phyloP scores from a whole-genome alignment of 1,140 invertebrate species.

The Drosophila pectinifera region DNA sequence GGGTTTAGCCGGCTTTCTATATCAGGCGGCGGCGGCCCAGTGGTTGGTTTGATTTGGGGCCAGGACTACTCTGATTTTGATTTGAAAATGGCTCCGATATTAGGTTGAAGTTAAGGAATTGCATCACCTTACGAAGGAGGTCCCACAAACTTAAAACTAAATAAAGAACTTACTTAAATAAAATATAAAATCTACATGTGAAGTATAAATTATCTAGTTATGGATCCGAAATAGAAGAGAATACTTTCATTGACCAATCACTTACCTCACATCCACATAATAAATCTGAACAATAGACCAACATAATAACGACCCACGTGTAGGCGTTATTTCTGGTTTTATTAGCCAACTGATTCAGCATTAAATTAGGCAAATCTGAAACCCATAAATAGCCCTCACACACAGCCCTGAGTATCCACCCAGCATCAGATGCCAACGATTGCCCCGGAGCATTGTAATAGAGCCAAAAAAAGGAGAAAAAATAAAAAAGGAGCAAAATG shows the following conservation, averaged over 20 bases:
- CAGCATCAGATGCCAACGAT: constrained; percentile 12
- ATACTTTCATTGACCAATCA: background rate
- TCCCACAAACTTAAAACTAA: no score
- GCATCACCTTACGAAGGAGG: background rate
- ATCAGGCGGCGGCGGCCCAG: constrained; percentile 23
- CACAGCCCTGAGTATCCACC: no score
- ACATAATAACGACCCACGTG: background rate
- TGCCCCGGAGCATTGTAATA: constrained; percentile 39
- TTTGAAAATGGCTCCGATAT: constrained; percentile 24
- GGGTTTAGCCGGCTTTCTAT: constrained; percentile 52
- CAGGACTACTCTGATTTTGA: constrained; percentile 31
- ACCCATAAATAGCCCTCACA: constrained; percentile 31
- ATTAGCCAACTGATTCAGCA: constrained; percentile 15
- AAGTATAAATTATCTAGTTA: background rate
- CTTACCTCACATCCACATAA: background rate
- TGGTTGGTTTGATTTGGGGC: constrained; percentile 63
- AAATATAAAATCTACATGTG: no score
- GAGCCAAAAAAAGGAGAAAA: constrained; percentile 32
- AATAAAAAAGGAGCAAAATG: constrained; percentile 22
- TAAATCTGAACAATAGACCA: background rate
- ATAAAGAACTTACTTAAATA: background rate
- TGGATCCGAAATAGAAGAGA: background rate
- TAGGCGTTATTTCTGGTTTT: background rate
- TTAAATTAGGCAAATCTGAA: constrained; percentile 32
- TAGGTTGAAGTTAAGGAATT: background rate